Base-by-base conservation (phyloP, 2,113 vertebrate genomes). In the Panthera tigris region DNA sequence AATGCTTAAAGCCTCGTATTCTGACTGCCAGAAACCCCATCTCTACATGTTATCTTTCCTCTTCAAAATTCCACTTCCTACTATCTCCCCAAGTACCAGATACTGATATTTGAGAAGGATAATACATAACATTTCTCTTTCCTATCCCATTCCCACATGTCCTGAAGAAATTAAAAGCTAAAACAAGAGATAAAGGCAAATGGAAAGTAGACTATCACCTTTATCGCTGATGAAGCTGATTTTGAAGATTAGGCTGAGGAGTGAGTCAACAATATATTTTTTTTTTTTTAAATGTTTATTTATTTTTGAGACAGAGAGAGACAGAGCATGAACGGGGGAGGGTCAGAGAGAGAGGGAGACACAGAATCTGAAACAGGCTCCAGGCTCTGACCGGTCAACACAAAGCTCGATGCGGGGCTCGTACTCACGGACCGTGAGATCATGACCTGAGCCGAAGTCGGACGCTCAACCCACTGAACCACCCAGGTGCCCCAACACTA, bases 131-230 rank as follows among this genome's bases (percentile, higher is more conserved):
- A 50, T 45, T 91, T n/a, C 16, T 55, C 68, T 52, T 80, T 94
- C 31, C 52, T 45, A 61, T 10, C 31, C 27, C 15, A 61, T 0
- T n/a, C 41, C 5, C 15, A 69, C 12, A 55, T 74, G 27, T 81
- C 69, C 50, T 76, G 91, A 91, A 89, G 36, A 81, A 84, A 95
- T 63, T 86, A 45, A 96, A 93, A 76, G 68, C 66, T 57, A 50
- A 92, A 83, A 57, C 21, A 78, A 84, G 68, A 68, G n/a, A 85
- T 66, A 80, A 55, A 78, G 31, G 14, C 33, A 91, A 29, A 61
- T 74, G 11, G 36, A 97, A 96, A 73, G 61, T 19, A 50, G 14
- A 95, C 5, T 27, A 68, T 80, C 48, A 39, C 15, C 15, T 52
- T 68, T 76, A 52, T 27, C 68, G 9, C 13, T 48, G 52, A 74